Percentiles rank a stretch among this genome's conserved stretches.
Conservation (phyloP, 2,888 invertebrate species). For the Hoplodrina ambigua region DNA sequence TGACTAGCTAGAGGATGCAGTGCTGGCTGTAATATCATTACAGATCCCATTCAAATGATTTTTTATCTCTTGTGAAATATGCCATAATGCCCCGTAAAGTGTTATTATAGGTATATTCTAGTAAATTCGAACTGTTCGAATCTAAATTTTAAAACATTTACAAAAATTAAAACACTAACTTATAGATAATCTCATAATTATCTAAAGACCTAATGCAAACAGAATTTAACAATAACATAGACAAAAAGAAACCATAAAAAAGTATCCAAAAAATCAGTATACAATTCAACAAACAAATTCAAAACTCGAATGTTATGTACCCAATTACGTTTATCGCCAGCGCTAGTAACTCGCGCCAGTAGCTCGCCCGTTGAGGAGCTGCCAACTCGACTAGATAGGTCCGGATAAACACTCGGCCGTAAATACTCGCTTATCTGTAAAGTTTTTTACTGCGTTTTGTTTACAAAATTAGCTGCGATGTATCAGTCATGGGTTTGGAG, state of each 20-base stretch:
- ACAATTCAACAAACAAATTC: slow-evolving; percentile 11
- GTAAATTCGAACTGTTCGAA: no score
- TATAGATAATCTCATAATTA: no score
- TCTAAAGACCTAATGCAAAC: no score
- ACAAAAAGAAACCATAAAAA: not conserved
- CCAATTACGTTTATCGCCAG: slow-evolving; percentile 48
- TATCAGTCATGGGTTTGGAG: slow-evolving; percentile 22
- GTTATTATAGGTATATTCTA: no score
- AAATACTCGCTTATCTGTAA: slow-evolving; percentile 63
- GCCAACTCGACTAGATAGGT: slow-evolving; percentile 67
- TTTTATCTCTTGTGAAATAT: no score
- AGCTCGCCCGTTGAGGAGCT: slow-evolving; percentile 58
- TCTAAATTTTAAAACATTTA: no score
- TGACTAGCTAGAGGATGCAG: no score
- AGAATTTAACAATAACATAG: no score
- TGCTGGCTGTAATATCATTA: no score
- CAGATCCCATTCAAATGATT: no score
- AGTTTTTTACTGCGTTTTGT: slow-evolving; percentile 48
- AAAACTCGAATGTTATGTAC: slow-evolving; percentile 20
- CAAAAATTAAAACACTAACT: no score
- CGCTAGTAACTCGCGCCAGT: slow-evolving; percentile 49
- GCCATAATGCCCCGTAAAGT: no score
- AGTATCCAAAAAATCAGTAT: not conserved
- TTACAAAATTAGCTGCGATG: slow-evolving; percentile 56
- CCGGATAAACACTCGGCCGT: slow-evolving; percentile 60